phyloP scores from a whole-genome alignment of 2,888 invertebrate species.

The Nomada lathburiana region DNA sequence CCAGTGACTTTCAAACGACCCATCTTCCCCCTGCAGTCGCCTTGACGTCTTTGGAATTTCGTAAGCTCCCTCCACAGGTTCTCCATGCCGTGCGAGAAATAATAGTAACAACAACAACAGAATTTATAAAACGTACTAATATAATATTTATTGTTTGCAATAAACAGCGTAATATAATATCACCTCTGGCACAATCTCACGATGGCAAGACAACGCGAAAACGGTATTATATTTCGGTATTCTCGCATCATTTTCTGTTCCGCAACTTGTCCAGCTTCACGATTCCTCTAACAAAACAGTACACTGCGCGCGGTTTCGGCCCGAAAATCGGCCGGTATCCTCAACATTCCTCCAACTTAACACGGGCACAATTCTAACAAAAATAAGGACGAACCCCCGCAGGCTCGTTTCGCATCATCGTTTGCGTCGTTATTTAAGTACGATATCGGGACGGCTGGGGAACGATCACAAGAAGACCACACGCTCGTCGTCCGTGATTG shows the following conservation, averaged over 20 bases:
- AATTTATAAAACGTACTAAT: conserved; percentile 84
- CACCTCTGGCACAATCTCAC: conserved; percentile 85
- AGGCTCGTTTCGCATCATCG: conserved; percentile 64
- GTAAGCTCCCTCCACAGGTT: too few species aligned
- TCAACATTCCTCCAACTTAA: conserved; percentile 61
- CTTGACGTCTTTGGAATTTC: too few species aligned
- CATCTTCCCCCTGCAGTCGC: too few species aligned
- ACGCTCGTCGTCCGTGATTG: conserved; percentile 19
- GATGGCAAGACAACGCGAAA: conserved; percentile 84
- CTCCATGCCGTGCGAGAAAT: not conserved
- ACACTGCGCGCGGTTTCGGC: conserved; percentile 9
- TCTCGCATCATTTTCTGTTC: conserved; percentile 57
- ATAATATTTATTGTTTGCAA: conserved; percentile 84
- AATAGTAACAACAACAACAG: conserved; percentile 14
- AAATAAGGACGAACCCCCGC: conserved; percentile 71
- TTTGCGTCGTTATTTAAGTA: conserved; percentile 64
- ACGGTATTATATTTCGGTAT: conserved; percentile 63
- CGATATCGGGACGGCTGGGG: conserved; percentile 55
- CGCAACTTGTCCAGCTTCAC: conserved; percentile 23
- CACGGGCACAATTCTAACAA: conserved; percentile 74
- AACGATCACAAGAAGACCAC: conserved; percentile 64
- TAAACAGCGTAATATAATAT: conserved; percentile 84
- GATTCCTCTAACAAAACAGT: conserved; percentile 40
- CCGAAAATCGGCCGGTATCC: conserved; percentile 31
- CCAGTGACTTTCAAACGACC: not conserved